Evolutionary conservation across 1,140 invertebrate species (phyloP), one percentile per base, ranked within the genome.

Genomic region (Homarus americanus): DNA sequence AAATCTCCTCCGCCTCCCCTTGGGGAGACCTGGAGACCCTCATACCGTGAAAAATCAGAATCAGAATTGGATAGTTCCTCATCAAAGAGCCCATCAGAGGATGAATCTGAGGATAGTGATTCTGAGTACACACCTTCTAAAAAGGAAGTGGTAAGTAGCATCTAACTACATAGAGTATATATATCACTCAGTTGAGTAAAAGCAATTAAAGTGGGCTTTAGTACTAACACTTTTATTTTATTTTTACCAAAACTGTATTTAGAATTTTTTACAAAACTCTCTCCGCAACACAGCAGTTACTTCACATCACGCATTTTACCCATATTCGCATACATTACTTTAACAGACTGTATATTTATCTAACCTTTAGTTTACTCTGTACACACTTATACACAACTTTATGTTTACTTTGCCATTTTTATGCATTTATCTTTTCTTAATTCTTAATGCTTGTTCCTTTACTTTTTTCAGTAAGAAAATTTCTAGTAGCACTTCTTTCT

Each of bases 1-100:
- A 92, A 91, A 72, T 91, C 92, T 32, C 92, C 92, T 4, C 85
- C 89, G 5, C 90, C 73, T 53, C 63, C 78, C 40, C 73, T 88
- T 34, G 79, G 73, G 34, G 76, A 63, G 80, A 83, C 49, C 32
- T 63, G 87, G 82, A 86, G 72, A 89, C 63, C 32, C 89, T 72
- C 75, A 20, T 58, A 80, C 34, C 44, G 49, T 17, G 36, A 76
- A 36, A 73, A 85, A 17, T 69, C 86, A 32, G 91, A 63, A 53
- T 78, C 69, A 10, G 58, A 83, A 44, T 36, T 28, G 76, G 63
- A 66, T 34, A 49, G 34, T 41, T 44, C 63, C 17, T 49, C 58
- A 69, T 44, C 73, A 73, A 58, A 63, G 38, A 63, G 38, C 34
- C 86, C 84, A 69, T 80, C 86, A 41, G 80, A 78, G 53, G 85